Conservation (phyloP, 2,888 invertebrate species). For the Tachina lurida region DNA sequence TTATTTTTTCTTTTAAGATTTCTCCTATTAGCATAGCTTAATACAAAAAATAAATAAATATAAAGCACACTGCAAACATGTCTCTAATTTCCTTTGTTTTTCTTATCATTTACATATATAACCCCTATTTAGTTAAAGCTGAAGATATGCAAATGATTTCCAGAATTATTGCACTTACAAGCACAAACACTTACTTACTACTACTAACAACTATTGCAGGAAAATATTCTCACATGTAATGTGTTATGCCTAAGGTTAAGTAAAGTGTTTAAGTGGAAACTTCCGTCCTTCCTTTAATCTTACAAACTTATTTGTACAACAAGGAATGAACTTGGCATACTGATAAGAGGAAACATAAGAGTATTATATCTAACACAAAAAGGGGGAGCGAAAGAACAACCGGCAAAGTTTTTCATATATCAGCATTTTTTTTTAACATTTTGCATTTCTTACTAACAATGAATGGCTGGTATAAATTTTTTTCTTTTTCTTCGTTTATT, state of each 20-base stretch:
- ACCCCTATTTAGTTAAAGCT: constrained; percentile 54
- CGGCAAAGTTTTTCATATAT: constrained; percentile 25
- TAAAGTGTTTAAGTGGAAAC: constrained; percentile 68
- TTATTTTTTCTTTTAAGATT: background rate
- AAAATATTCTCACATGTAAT: constrained; percentile 18
- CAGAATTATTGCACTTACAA: constrained; percentile 17
- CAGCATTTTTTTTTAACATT: constrained; percentile 23
- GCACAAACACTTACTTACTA: background rate
- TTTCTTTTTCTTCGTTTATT: background rate
- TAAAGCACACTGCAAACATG: background rate
- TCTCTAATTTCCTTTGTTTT: constrained; percentile 56
- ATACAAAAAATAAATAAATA: background rate
- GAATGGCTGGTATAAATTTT: constrained; percentile 8
- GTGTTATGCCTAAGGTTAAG: constrained; percentile 62
- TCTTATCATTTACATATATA: constrained; percentile 55
- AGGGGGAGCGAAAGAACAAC: background rate
- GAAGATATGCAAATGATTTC: constrained; percentile 65
- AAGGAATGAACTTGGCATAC: constrained; percentile 40
- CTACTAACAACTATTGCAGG: background rate
- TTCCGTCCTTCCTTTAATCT: constrained; percentile 59
- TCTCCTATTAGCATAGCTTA: constrained; percentile 13
- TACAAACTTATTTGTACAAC: constrained; percentile 22
- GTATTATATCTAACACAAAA: constrained; percentile 5
- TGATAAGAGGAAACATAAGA: background rate
- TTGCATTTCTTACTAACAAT: constrained; percentile 8